These are phyloP conservation scores for Chlamydotis undulata DNA, from an alignment of 2,113 vertebrate species.

Conservation along the genomic window DNA sequence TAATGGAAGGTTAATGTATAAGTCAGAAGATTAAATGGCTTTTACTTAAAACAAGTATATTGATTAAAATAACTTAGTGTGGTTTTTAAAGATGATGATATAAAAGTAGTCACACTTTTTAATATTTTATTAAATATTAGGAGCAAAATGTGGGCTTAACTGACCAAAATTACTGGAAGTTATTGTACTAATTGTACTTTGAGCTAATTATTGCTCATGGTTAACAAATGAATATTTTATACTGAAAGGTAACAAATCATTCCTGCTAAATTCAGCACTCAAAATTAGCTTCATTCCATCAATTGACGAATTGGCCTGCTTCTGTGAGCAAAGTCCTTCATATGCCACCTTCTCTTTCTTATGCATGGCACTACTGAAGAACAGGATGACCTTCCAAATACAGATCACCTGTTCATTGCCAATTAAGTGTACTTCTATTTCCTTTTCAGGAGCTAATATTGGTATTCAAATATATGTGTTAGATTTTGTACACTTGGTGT, in stretches of 20 bases:
- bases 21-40: conserved; percentile 92
- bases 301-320: neutral
- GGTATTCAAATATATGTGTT: conserved; percentile 40
- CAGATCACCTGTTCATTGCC: conserved; percentile 24
- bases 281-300: neutral
- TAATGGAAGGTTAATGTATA: conserved; percentile 99
- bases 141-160: conserved; percentile 70
- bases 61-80: conserved; percentile 88
- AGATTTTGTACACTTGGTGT: conserved; percentile 4
- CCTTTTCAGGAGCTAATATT: conserved; percentile 12
- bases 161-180: conserved; percentile 74
- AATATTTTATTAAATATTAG: conserved; percentile 81
- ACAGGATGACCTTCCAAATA: conserved; percentile 37
- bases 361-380: conserved; percentile 32
- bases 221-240: conserved; percentile 73
- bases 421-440: conserved; percentile 17
- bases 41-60: conserved; percentile 96
- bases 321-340: conserved; percentile 33
- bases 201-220: conserved; percentile 67
- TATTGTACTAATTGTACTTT: conserved; percentile 75
- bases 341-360: neutral
- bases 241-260: conserved; percentile 68
- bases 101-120: conserved; percentile 82
- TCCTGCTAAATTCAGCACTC: conserved; percentile 25
- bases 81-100: conserved; percentile 85